Percentiles rank a stretch among this genome's conserved stretches.
phyloP scores from a whole-genome alignment of 2,888 invertebrate species.

The Hoplodrina ambigua region DNA sequence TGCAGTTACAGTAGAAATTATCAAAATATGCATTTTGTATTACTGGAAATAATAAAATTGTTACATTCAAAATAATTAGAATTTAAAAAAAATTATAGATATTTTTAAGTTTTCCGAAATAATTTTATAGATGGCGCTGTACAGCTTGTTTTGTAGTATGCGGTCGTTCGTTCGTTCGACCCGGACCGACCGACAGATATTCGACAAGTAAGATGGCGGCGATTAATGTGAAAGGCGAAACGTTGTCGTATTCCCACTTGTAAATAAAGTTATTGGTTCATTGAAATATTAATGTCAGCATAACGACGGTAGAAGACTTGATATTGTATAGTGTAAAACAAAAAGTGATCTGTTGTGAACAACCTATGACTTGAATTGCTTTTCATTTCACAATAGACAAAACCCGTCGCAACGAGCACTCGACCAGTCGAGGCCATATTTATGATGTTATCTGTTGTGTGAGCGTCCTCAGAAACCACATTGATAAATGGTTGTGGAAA shows the following conservation, averaged over 20 bases:
- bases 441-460: constrained; percentile 91
- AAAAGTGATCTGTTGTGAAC: constrained; percentile 78
- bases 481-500: constrained; percentile 84
- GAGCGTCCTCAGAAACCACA: constrained; percentile 88
- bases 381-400: constrained; percentile 89
- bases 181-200: constrained; percentile 77
- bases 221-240: constrained; percentile 92
- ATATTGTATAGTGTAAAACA: constrained; percentile 75
- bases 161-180: constrained; percentile 87
- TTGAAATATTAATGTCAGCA: constrained; percentile 74
- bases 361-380: constrained; percentile 78
- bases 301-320: constrained; percentile 71
- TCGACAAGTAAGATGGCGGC: constrained; percentile 92
- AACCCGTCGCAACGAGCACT: constrained; percentile 89
- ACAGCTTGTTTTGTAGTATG: constrained; percentile 89
- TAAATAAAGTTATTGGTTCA: constrained; percentile 87
- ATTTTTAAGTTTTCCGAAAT: constrained; percentile 6
- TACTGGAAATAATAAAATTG: background rate
- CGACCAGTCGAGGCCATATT: constrained; percentile 92
- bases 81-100: background rate
- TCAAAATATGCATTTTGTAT: background rate
- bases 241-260: constrained; percentile 89
- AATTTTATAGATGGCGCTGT: constrained; percentile 90
- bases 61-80: background rate
- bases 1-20: background rate